Evolutionary conservation across 2,888 invertebrate genomes (phyloP), one percentile per base, ranked within the genome.

Genomic region (Chromoteleia sp.): DNA sequence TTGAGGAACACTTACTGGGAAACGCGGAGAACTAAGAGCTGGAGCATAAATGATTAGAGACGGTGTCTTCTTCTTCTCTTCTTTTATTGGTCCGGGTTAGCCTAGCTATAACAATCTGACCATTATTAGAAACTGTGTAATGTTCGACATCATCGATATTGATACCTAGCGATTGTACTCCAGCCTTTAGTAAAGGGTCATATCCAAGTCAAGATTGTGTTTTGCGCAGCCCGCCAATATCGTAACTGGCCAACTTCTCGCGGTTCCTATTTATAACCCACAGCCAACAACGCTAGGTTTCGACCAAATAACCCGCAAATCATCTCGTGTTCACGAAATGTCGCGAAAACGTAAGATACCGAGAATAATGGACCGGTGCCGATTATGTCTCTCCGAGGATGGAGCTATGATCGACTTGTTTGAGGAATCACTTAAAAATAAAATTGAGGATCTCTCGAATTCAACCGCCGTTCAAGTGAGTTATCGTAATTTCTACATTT

Each of bases 381-480:
- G 91, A n/a, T 80, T 91, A 48, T 92, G 91, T 52, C 83, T 91
- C 6, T 50, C 83, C 36, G 87, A 89, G 2, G 82, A 88, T 10
- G 88, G 87, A 17, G 87, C 85, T 29, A 89, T 90, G 89, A 87
- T 83, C 45, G 81, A 87, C 52, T 68, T 92, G 1, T 88, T 88
- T 54, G 83, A 82, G 6, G 86, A 88, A 12, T 65, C 84, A 15
- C 29, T 91, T 2, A 82, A 83, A n/a, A 67, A 81, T n/a, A 87
- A 87, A 71, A 59, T 91, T 14, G 83, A 87, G 14, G 88, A 91
- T 63, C 83, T 92, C 6, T 82, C 83, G 3, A 85, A 86, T 59
- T 89, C 89, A 10, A 87, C 90, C 0, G 84, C 86, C n/a, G 83
- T 90, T 43, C 80, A 87, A 84, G 91, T 91, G 84, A 78, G 88